Base-by-base conservation (phyloP, 2,888 invertebrate genomes). In the Pegoplata infirma region DNA sequence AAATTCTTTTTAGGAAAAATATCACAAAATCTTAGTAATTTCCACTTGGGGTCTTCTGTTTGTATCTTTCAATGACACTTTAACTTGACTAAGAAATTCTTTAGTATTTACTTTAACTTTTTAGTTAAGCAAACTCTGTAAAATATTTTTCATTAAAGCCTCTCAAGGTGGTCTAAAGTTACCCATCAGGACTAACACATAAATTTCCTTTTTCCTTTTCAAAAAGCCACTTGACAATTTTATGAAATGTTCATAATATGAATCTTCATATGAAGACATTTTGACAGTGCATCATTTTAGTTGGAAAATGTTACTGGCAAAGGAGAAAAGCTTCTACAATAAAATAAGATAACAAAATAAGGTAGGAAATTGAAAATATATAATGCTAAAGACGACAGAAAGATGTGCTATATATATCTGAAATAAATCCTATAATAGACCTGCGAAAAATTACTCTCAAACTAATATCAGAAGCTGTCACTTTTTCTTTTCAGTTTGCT, bases 191-290 rank as follows among this genome's bases (percentile, higher is more conserved):
- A 40, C 36, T 40, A n/a, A 40, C 14, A 40, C n/a, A 40, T 40
- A 40, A 40, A n/a, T 40, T 40, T 40, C n/a, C n/a, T 12, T n/a
- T n/a, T 40, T 40, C 14, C 2, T 21, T n/a, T n/a, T 21, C 19
- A 23, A 44, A 16, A 44, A 23, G 40, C 23, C 44, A 44, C 58
- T 59, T 59, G 58, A 59, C 44, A 59, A 23, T 59, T 59, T 59
- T 44, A 59, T 25, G 44, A 44, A 59, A 59, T 16, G 40, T 44
- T 44, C 23, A 23, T 44, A 44, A 58, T 23, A 58, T n/a, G n/a
- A n/a, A n/a, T 58, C 40, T 40, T 21, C 23, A 58, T 23, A 44
- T 23, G 44, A 40, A 58, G 12, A 16, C 23, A 58, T 23, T 58
- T 58, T 40, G 23, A 25, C 40, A 58, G 32, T 58, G 23, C 16